Conservation (phyloP, 2,888 invertebrate species). For the Lamproptera curius region DNA sequence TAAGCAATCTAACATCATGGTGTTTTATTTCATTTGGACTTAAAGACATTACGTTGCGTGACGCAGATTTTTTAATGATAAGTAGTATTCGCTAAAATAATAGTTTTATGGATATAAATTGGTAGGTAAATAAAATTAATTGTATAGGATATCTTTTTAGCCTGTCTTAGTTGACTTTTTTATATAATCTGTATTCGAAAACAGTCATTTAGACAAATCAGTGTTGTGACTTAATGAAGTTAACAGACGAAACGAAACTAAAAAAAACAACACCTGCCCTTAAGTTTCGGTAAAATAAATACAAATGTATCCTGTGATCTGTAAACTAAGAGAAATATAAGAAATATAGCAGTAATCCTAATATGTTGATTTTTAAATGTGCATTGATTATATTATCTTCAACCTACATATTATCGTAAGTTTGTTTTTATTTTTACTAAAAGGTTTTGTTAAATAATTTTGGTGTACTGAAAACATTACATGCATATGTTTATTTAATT, state of each 20-base stretch:
- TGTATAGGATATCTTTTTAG: too few species aligned
- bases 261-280: not conserved
- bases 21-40: too few species aligned
- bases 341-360: constrained; percentile 26
- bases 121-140: not conserved
- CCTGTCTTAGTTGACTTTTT: too few species aligned
- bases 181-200: too few species aligned
- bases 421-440: too few species aligned
- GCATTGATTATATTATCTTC: constrained; percentile 55
- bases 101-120: not conserved
- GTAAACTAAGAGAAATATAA: constrained; percentile 4
- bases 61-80: too few species aligned
- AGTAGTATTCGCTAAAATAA: too few species aligned
- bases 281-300: not conserved
- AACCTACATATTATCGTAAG: constrained; percentile 66
- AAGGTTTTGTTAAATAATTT: too few species aligned
- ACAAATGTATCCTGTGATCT: constrained; percentile 3
- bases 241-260: not conserved
- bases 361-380: constrained; percentile 69
- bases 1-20: too few species aligned
- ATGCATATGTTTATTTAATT: too few species aligned
- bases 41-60: too few species aligned
- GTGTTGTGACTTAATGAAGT: not conserved
- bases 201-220: not conserved
- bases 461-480: too few species aligned